Evolutionary conservation across 2,888 invertebrate genomes (phyloP).

Genomic region (Pollenia griseotomentosa): DNA sequence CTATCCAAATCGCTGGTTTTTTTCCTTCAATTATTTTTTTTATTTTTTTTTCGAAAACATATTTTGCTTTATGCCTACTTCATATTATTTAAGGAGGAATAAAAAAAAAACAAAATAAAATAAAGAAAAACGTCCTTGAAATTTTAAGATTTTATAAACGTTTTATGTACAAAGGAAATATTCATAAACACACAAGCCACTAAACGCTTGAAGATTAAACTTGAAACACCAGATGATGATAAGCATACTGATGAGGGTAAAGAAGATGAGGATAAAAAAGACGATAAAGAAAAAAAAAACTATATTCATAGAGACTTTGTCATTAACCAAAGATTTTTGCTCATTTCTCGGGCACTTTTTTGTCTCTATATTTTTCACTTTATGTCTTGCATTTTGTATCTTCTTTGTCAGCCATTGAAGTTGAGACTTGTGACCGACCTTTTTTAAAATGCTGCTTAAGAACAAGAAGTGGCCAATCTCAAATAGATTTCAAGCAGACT

Average conservation of each 20-base stretch:
- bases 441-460: slow-evolving; percentile 5
- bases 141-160: slow-evolving; percentile 63
- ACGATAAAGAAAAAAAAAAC: slow-evolving; percentile 22
- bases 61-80: background rate
- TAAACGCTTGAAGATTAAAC: slow-evolving; percentile 55
- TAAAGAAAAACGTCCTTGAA: slow-evolving; percentile 53
- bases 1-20: background rate
- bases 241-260: slow-evolving; percentile 10
- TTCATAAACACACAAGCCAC: slow-evolving; percentile 8
- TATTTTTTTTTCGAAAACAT: background rate
- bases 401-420: slow-evolving; percentile 7
- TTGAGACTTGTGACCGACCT: slow-evolving; percentile 17
- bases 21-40: background rate
- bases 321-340: slow-evolving; percentile 51
- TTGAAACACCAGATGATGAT: slow-evolving; percentile 49
- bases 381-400: background rate
- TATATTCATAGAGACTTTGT: slow-evolving; percentile 29
- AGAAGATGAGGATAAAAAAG: background rate
- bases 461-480: background rate
- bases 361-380: background rate
- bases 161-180: slow-evolving; percentile 38
- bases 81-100: background rate
- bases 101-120: background rate
- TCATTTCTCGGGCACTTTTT: slow-evolving; percentile 26
- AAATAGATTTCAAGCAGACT: background rate